Evolutionary conservation across 2,113 vertebrate genomes (phyloP).

Genomic region (Stigmatopora nigra): DNA sequence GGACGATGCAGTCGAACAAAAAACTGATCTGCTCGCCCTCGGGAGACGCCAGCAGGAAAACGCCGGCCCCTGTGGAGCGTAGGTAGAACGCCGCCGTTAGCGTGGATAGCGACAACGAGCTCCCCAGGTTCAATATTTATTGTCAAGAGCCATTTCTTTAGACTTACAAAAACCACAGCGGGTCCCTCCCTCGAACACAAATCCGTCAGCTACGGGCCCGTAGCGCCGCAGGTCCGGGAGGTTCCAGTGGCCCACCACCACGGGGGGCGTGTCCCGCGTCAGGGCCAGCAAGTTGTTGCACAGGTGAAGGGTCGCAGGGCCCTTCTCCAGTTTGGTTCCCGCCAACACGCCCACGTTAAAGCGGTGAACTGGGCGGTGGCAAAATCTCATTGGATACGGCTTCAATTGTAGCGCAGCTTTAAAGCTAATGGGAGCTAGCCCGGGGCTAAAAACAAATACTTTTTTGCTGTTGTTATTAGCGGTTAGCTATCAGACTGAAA

Average conservation of each 20-base stretch:
- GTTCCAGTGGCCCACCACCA: conserved; percentile 85
- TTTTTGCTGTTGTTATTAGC: too few relatives aligned
- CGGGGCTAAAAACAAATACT: too few relatives aligned
- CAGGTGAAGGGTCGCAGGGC: conserved; percentile 87
- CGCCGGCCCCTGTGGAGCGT: conserved; percentile 83
- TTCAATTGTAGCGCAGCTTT: too few relatives aligned
- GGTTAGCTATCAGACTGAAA: too few relatives aligned
- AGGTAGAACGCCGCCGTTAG: neutral
- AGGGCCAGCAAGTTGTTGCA: conserved; percentile 89
- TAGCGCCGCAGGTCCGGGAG: conserved; percentile 90
- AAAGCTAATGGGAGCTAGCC: too few relatives aligned
- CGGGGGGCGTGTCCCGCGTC: conserved; percentile 77
- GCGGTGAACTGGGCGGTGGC: conserved; percentile 78
- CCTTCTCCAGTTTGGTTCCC: conserved; percentile 87
- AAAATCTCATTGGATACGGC: neutral
- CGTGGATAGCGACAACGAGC: too few relatives aligned
- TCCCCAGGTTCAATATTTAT: too few relatives aligned
- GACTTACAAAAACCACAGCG: conserved; percentile 93
- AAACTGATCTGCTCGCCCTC: conserved; percentile 97
- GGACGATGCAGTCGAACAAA: conserved; percentile 94
- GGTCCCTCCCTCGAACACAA: conserved; percentile 96
- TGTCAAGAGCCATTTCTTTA: neutral
- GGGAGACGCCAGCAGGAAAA: conserved; percentile 83
- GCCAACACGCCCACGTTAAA: conserved; percentile 85
- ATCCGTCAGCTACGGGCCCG: conserved; percentile 85